Evolutionary conservation across 1,140 invertebrate species (phyloP).

Genomic region (Geopemphigus sp.): DNA sequence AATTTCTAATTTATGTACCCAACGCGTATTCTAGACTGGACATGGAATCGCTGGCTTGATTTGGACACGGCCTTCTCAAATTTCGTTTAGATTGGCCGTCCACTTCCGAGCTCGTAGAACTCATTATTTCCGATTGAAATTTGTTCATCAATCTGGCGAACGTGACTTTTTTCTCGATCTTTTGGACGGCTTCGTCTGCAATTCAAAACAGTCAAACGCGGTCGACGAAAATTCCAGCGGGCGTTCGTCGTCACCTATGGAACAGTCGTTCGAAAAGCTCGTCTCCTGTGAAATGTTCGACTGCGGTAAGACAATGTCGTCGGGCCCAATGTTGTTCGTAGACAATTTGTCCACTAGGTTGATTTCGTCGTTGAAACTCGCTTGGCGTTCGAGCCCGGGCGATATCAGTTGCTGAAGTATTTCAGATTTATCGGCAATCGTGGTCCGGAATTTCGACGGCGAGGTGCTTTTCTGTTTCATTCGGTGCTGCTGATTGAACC

Average conservation of each 20-base stretch:
- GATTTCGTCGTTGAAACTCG: constrained; percentile 40
- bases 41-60: constrained; percentile 69
- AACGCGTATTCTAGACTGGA: constrained; percentile 64
- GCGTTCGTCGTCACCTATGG: constrained; percentile 12
- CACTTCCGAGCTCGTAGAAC: constrained; percentile 67
- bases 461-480: constrained; percentile 17
- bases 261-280: constrained; percentile 40
- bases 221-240: too few relatives aligned
- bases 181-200: constrained; percentile 54
- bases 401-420: constrained; percentile 44
- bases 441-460: constrained; percentile 22
- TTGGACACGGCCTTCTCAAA: constrained; percentile 56
- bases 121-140: constrained; percentile 69
- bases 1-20: constrained; percentile 28
- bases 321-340: constrained; percentile 34
- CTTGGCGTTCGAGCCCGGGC: constrained; percentile 40
- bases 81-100: constrained; percentile 54
- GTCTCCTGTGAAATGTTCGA: constrained; percentile 34
- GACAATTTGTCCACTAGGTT: constrained; percentile 47
- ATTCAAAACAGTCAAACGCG: too few relatives aligned
- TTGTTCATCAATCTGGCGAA: constrained; percentile 71
- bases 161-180: constrained; percentile 74
- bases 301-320: constrained; percentile 15
- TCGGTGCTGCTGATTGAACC: constrained; percentile 20
- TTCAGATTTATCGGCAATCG: constrained; percentile 36